Percentiles rank a stretch among this genome's conserved stretches.
These are phyloP conservation scores for Hydrolagus colliei DNA, from an alignment of 2,797 vertebrate species.

Conservation along the genomic window DNA sequence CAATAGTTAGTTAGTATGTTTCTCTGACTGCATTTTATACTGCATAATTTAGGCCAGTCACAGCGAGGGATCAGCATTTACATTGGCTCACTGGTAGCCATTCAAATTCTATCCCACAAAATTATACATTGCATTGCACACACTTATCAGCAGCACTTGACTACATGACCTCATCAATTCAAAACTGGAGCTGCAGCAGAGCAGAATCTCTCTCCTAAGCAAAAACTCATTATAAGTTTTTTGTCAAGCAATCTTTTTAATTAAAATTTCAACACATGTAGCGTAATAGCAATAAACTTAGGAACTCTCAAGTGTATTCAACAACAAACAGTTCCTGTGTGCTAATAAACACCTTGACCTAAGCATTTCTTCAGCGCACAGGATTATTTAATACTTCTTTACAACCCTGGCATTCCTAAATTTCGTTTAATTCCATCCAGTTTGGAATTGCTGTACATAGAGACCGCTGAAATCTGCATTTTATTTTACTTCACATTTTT, in stretches of 20 bases:
- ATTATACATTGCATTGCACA: neutral
- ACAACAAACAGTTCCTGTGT: too few relatives aligned
- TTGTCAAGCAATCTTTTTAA: neutral
- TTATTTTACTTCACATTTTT: neutral
- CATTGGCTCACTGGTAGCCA: too few relatives aligned
- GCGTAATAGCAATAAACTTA: neutral
- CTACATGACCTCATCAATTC: neutral
- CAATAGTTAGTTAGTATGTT: too few relatives aligned
- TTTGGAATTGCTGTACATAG: neutral
- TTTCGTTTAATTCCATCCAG: neutral
- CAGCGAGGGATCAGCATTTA: too few relatives aligned
- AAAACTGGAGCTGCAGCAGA: neutral
- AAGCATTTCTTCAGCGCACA: neutral
- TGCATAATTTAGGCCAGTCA: too few relatives aligned
- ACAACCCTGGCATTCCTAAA: neutral
- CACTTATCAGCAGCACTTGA: neutral
- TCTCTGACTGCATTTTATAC: too few relatives aligned
- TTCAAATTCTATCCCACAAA: too few relatives aligned
- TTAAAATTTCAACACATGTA: neutral
- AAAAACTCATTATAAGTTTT: neutral
- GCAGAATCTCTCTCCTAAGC: neutral
- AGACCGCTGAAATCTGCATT: neutral
- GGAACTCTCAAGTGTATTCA: neutral
- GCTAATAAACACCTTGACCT: neutral
- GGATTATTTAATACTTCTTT: constrained; percentile 1